phyloP scores from a whole-genome alignment of 2,113 vertebrate species.

The Seriola quinqueradiata region DNA sequence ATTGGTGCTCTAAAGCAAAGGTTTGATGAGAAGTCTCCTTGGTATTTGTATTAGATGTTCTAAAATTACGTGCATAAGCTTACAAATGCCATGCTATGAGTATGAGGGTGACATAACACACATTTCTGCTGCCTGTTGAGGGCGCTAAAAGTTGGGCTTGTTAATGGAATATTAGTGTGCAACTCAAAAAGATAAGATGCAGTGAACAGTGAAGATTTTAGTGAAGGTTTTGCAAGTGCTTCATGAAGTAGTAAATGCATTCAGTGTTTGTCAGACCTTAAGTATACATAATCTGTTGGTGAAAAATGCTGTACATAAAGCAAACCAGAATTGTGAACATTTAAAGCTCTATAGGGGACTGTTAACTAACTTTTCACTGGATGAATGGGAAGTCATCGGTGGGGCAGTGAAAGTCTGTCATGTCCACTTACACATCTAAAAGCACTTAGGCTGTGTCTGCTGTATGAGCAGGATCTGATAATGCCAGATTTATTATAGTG shows the following conservation, averaged over 20 bases:
- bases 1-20: slow-evolving; percentile 10
- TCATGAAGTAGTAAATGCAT: background rate
- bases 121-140: background rate
- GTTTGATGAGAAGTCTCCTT: background rate
- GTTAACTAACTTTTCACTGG: slow-evolving; percentile 72
- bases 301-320: slow-evolving; percentile 53
- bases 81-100: background rate
- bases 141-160: background rate
- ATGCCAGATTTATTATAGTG: slow-evolving; percentile 78
- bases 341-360: slow-evolving; percentile 59
- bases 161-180: background rate
- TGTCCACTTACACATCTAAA: slow-evolving; percentile 77
- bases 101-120: background rate
- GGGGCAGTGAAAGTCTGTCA: slow-evolving; percentile 68
- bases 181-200: background rate
- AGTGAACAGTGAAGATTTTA: background rate
- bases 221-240: slow-evolving; percentile 11
- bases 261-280: slow-evolving; percentile 16
- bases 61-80: background rate
- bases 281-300: slow-evolving; percentile 13
- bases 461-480: slow-evolving; percentile 76
- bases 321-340: slow-evolving; percentile 51
- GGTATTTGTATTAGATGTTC: slow-evolving; percentile 1
- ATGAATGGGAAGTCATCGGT: slow-evolving; percentile 72
- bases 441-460: slow-evolving; percentile 77